These are phyloP conservation scores for Ochlodes sylvanus DNA, from an alignment of 2,888 invertebrate genomes.

Conservation along the genomic window DNA sequence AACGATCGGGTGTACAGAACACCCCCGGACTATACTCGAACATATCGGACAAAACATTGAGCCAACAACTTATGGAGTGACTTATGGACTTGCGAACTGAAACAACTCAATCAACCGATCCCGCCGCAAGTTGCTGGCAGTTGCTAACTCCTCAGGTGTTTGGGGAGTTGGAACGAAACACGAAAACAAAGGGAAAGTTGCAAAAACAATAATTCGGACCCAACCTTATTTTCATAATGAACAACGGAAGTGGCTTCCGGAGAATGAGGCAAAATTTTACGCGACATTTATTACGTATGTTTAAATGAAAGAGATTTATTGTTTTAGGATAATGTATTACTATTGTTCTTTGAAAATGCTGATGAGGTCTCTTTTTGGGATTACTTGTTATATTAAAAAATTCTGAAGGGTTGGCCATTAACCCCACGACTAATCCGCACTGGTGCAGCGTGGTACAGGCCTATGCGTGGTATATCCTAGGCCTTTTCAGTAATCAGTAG, in stretches of 20 bases:
- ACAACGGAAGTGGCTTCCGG: background rate
- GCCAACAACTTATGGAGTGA: background rate
- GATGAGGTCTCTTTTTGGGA: background rate
- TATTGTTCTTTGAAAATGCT: background rate
- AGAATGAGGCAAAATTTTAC: background rate
- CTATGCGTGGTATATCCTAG: no score
- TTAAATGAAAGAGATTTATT: background rate
- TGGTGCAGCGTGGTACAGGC: no score
- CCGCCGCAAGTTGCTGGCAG: conserved; percentile 19
- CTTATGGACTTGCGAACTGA: conserved; percentile 8
- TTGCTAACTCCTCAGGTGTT: conserved; percentile 24
- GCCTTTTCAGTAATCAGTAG: no score
- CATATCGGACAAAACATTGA: background rate
- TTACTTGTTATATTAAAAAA: no score
- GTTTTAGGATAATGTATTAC: background rate
- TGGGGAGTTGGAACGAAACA: conserved; percentile 8
- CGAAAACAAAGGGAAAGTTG: conserved; percentile 15
- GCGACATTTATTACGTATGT: conserved; percentile 13
- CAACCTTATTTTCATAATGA: conserved; percentile 15
- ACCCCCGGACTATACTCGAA: no score
- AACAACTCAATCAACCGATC: conserved; percentile 28
- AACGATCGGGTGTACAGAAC: no score
- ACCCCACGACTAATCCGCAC: no score
- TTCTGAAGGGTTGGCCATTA: no score
- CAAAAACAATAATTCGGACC: conserved; percentile 16